Percentiles rank a stretch among this genome's conserved stretches.
These are phyloP conservation scores for Calcarius lapponicus DNA, from an alignment of 2,797 vertebrate genomes.

Conservation along the genomic window DNA sequence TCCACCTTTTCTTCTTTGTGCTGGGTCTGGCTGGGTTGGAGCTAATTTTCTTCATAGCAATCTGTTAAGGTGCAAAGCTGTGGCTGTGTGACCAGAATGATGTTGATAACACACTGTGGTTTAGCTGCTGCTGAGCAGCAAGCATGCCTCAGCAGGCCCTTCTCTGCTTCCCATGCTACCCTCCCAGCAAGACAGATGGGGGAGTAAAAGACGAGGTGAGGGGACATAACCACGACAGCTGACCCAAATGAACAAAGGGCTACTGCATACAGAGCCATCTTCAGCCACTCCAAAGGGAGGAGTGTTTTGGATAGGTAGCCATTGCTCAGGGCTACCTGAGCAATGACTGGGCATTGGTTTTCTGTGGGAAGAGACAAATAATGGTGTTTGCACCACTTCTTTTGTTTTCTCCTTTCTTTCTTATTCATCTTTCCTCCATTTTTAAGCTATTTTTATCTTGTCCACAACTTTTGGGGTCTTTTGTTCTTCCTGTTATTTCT, in stretches of 20 bases:
- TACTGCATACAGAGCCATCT: background rate
- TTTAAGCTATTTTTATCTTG: background rate
- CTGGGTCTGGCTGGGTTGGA: background rate
- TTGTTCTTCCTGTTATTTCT: background rate
- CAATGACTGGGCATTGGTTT: fast-evolving
- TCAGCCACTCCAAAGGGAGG: background rate
- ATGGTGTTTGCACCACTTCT: background rate
- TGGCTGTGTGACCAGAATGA: background rate
- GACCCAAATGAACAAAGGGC: background rate
- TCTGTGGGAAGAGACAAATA: background rate
- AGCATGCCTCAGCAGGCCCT: background rate
- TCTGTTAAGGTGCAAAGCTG: background rate
- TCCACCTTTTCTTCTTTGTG: background rate
- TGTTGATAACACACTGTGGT: background rate
- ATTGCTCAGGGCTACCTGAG: background rate
- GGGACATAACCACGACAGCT: background rate
- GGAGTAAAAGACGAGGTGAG: background rate
- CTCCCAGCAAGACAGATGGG: fast-evolving
- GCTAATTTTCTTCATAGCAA: background rate
- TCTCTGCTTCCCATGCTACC: background rate
- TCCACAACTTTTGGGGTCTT: background rate
- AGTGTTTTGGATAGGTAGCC: background rate
- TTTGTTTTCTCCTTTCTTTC: background rate
- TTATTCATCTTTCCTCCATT: background rate
- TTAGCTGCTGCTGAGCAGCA: background rate